Percentiles rank a stretch among this genome's conserved stretches.
phyloP scores from a whole-genome alignment of 2,888 invertebrate species.

The Rhogogaster chlorosoma region DNA sequence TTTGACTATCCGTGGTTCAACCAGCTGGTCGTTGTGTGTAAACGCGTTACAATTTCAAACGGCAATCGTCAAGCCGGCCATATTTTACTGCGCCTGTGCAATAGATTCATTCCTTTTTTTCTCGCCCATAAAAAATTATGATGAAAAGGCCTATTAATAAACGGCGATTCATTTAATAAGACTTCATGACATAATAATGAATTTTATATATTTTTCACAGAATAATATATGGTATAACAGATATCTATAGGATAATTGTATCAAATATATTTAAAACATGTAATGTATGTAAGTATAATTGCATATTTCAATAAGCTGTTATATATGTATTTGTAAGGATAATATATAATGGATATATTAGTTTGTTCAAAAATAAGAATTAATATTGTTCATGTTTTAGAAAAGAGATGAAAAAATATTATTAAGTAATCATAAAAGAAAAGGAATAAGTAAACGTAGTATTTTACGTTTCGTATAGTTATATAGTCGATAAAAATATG shows the following conservation, averaged over 20 bases:
- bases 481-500: slow-evolving; percentile 9
- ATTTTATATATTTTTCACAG: not conserved
- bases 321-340: not conserved
- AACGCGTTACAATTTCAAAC: not conserved
- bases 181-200: not conserved
- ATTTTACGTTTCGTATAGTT: not conserved
- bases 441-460: not conserved
- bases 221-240: not conserved
- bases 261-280: not conserved
- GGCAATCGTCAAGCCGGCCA: not conserved
- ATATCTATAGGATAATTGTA: not conserved
- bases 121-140: no score
- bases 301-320: not conserved
- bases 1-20: not conserved
- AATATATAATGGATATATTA: not conserved
- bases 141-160: no score
- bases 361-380: not conserved
- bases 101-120: not conserved
- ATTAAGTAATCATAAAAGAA: not conserved
- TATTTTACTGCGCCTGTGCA: not conserved
- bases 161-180: not conserved
- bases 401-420: not conserved
- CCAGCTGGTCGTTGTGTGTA: not conserved
- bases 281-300: not conserved
- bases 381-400: not conserved